Evolutionary conservation across 2,888 invertebrate genomes (phyloP), one percentile per base, ranked within the genome.

Genomic region (Antitype chi): DNA sequence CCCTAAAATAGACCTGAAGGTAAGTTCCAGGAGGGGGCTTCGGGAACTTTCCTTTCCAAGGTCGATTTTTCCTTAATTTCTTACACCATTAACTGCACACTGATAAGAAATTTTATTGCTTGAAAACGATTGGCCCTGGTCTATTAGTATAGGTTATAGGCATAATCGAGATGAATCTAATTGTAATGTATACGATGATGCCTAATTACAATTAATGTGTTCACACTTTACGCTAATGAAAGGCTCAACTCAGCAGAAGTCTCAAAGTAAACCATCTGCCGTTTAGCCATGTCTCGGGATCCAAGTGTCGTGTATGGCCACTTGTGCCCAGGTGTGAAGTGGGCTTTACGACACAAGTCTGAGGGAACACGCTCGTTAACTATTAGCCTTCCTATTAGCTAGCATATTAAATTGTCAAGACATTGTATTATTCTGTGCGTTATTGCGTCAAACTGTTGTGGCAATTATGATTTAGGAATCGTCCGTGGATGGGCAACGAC

Each of bases 311-410:
- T 60, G 84, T 25, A 47, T 60, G 53, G 66, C 80, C 84, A 49
- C 84, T 80, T 60, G 64, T 53, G 38, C 28, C 49, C 55, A 70
- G 72, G 80, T 80, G 84, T 66, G 66, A 28, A 83, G 71, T 23
- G 25, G 66, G 59, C 84, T 84, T 43, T 60, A 80, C 38, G 49
- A 43, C 60, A 71, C 25, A 66, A 84, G 59, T 84, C 53, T 55
- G 49, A 53, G 59, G 72, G 55, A 84, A 66, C 47, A 53, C 25
- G 49, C 72, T 84, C 80, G 72, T 84, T 66, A 79, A 66, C 80
- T 84, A 79, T 80, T 79, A 70, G 64, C 60, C 25, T n/a, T 55
- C 71, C 84, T 84, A 79, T 80, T 79, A 79, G 55, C 60, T 49
- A 28, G 66, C 84, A 66, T 79, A 84, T 79, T 83, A 81, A 78